Evolutionary conservation across 2,113 vertebrate genomes (phyloP), one percentile per base, ranked within the genome.

Genomic region (Dicerorhinus sumatrensis): DNA sequence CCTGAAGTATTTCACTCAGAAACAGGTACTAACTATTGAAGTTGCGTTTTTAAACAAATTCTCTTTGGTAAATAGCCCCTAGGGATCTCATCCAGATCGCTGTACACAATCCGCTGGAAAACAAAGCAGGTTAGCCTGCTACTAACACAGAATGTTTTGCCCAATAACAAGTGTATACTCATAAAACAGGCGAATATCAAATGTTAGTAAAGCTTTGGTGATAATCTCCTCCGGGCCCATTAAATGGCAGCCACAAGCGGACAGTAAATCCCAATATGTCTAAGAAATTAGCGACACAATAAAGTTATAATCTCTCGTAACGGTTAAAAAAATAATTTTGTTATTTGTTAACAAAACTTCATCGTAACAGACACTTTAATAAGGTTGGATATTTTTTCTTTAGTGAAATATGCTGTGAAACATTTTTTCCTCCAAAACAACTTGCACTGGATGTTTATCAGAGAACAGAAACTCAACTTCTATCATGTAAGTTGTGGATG

Each of bases 391-490:
- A 84, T 84, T 58, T 91, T 58, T 17, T 20, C 14, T 20, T 89
- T 48, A 85, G 27, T 70, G 58, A 67, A 89, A 91, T 48, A 79
- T 5, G 0, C 12, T 84, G 1, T 2, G 56, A 69, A n/a, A 29
- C 13, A 46, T 42, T 58, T 75, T 87, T 65, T 11, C 17, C 17
- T 93, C 2, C 16, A 65, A 83, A 63, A 85, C 36, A 86, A 70
- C 0, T 51, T 27, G 1, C 3, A 16, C 3, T 65, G 46, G 2
- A 33, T 6, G 2, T 58, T 12, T 36, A 67, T 46, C 4, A 56
- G 39, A 75, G 2, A 5, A 76, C 4, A 83, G 54, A 33, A 93
- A 69, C 21, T 62, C 65, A 93, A 21, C 9, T 36, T 27, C 76
- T 58, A 48, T 82, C 18, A 13, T 65, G 17, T 48, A 93, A 46